Conservation (phyloP, 2,113 vertebrate species). For the Thunnus thynnus region DNA sequence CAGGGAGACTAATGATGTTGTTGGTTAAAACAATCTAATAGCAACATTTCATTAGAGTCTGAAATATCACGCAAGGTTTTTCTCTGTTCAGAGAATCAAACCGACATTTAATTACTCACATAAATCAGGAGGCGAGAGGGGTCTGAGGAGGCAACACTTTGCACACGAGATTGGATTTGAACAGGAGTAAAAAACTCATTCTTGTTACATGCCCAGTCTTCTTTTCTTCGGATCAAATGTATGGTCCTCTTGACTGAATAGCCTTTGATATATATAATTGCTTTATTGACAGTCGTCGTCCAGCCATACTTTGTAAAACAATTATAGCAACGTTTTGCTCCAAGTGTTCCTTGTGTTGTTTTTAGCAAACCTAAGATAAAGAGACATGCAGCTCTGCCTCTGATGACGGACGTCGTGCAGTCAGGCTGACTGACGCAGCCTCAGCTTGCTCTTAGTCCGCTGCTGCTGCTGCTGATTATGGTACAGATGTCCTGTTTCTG, state of each 20-base stretch:
- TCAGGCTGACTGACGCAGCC: slow-evolving; percentile 36
- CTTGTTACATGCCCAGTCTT: slow-evolving; percentile 58
- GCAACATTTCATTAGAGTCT: slow-evolving; percentile 44
- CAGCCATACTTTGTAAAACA: slow-evolving; percentile 69
- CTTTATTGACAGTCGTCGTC: slow-evolving; percentile 70
- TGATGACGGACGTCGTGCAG: slow-evolving; percentile 43
- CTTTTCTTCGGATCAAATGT: slow-evolving; percentile 58
- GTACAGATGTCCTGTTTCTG: slow-evolving; percentile 76
- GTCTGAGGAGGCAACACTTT: slow-evolving; percentile 61
- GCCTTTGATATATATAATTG: slow-evolving; percentile 68
- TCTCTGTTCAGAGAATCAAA: slow-evolving; percentile 45
- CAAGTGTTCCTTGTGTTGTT: slow-evolving; percentile 82
- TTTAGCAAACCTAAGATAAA: slow-evolving; percentile 74
- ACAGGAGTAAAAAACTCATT: slow-evolving; percentile 54
- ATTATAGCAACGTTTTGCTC: slow-evolving; percentile 74
- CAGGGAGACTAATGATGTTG: slow-evolving; percentile 67
- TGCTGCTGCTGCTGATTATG: slow-evolving; percentile 66
- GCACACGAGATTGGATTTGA: slow-evolving; percentile 72
- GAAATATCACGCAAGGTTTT: slow-evolving; percentile 33
- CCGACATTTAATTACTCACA: slow-evolving; percentile 25
- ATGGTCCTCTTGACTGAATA: slow-evolving; percentile 60
- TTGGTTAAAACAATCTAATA: slow-evolving; percentile 44
- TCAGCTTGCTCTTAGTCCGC: slow-evolving; percentile 64
- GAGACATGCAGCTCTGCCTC: slow-evolving; percentile 62
- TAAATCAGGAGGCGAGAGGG: slow-evolving; percentile 18